Evolutionary conservation across 2,113 vertebrate genomes (phyloP).

Genomic region (Myrmophylax atrothorax): DNA sequence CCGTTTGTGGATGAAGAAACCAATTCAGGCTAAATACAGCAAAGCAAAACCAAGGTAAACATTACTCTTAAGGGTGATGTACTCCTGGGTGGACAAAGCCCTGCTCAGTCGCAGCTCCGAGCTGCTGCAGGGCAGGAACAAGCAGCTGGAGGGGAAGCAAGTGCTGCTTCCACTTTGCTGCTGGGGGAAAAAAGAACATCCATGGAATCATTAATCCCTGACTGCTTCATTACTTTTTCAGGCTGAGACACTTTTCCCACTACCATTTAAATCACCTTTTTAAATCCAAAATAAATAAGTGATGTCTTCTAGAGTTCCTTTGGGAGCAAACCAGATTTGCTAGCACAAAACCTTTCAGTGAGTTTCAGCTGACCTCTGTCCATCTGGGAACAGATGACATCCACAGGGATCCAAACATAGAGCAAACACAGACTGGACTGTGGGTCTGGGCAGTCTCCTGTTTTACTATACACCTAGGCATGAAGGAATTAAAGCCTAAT

Average conservation of each 20-base stretch:
- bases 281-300: background rate
- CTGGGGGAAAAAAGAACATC: background rate
- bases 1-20: background rate
- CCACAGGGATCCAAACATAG: rapidly evolving
- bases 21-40: background rate
- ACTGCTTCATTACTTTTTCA: background rate
- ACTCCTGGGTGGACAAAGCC: background rate
- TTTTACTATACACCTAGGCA: background rate
- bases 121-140: background rate
- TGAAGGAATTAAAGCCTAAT: background rate
- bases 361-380: background rate
- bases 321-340: background rate
- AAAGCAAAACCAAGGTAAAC: background rate
- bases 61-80: background rate
- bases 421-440: background rate
- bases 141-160: background rate
- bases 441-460: background rate
- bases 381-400: background rate
- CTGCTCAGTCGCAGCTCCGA: background rate
- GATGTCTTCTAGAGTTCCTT: background rate
- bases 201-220: background rate
- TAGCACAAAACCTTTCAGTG: background rate
- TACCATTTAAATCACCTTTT: background rate
- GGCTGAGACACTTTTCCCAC: background rate
- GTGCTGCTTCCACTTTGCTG: background rate